phyloP scores from a whole-genome alignment of 1,140 invertebrate genomes.

The Drosophila bifasciata region DNA sequence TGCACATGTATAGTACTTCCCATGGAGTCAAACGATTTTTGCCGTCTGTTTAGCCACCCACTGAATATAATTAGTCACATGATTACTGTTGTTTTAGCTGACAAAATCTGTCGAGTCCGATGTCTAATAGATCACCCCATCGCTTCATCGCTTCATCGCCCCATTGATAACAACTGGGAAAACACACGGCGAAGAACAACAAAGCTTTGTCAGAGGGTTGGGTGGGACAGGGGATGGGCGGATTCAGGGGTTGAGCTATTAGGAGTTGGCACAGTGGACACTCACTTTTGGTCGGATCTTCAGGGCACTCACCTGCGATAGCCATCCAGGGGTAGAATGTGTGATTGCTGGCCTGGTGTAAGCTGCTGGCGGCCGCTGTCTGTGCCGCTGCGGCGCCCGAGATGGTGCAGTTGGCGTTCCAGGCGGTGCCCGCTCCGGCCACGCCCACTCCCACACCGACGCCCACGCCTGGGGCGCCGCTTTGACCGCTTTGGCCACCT shows the following conservation, averaged over 20 bases:
- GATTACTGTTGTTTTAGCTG: slow-evolving; percentile 13
- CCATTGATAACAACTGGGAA: slow-evolving; percentile 23
- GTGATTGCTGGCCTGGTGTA: slow-evolving; percentile 94
- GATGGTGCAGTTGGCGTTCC: slow-evolving; percentile 84
- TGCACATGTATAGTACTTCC: too few relatives aligned
- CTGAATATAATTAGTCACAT: slow-evolving; percentile 14
- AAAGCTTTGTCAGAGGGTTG: slow-evolving; percentile 28
- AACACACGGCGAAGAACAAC: slow-evolving; percentile 18
- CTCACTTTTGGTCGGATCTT: slow-evolving; percentile 79
- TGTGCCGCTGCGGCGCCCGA: slow-evolving; percentile 88
- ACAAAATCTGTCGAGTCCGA: not conserved
- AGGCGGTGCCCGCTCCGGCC: slow-evolving; percentile 85
- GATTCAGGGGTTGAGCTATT: not conserved
- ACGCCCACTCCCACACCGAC: slow-evolving; percentile 86
- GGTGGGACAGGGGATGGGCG: not conserved
- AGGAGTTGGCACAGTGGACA: slow-evolving; percentile 56
- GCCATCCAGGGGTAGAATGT: slow-evolving; percentile 99
- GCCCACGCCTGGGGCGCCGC: slow-evolving; percentile 62
- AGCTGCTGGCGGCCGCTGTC: slow-evolving; percentile 91
- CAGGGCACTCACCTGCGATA: slow-evolving; percentile 94
- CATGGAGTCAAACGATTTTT: not conserved
- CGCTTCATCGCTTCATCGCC: too few relatives aligned
- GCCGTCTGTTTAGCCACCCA: slow-evolving; percentile 10
- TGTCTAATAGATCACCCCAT: not conserved
- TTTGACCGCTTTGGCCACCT: slow-evolving; percentile 86